These are phyloP conservation scores for Phengaris arion DNA, from an alignment of 2,888 invertebrate genomes.

Conservation along the genomic window DNA sequence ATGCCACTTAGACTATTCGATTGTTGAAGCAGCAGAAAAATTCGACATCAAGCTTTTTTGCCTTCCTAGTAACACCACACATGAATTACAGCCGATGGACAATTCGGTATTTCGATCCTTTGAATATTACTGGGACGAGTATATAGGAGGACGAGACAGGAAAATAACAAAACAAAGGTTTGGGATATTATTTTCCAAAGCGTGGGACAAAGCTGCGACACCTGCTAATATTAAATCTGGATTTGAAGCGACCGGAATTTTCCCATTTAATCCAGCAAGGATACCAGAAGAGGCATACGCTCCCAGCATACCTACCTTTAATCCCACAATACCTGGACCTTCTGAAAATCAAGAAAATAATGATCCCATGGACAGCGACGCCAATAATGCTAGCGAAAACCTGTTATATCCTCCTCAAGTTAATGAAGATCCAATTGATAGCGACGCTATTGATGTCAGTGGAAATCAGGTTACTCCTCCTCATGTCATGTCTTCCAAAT, in stretches of 20 bases:
- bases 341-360: neutral
- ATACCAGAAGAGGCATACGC: slow-evolving; percentile 12
- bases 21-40: slow-evolving; percentile 26
- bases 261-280: slow-evolving; percentile 2
- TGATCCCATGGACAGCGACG: neutral
- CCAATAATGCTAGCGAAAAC: too few relatives aligned
- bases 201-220: slow-evolving; percentile 20
- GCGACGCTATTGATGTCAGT: too few relatives aligned
- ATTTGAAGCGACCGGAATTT: slow-evolving; percentile 31
- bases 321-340: too few relatives aligned
- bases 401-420: too few relatives aligned
- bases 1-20: slow-evolving; percentile 33
- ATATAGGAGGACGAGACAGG: slow-evolving; percentile 39
- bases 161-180: slow-evolving; percentile 23
- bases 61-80: slow-evolving; percentile 38
- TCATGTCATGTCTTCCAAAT: too few relatives aligned
- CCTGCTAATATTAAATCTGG: slow-evolving; percentile 32
- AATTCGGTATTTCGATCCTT: slow-evolving; percentile 47
- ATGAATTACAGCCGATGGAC: slow-evolving; percentile 39
- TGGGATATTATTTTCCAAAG: slow-evolving; percentile 18
- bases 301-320: neutral
- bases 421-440: too few relatives aligned
- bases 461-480: too few relatives aligned
- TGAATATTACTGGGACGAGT: slow-evolving; percentile 52
- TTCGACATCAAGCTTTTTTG: slow-evolving; percentile 19